Percentiles rank a stretch among this genome's conserved stretches.
phyloP scores from a whole-genome alignment of 2,797 vertebrate species.

The Gymnoscopelus braueri region DNA sequence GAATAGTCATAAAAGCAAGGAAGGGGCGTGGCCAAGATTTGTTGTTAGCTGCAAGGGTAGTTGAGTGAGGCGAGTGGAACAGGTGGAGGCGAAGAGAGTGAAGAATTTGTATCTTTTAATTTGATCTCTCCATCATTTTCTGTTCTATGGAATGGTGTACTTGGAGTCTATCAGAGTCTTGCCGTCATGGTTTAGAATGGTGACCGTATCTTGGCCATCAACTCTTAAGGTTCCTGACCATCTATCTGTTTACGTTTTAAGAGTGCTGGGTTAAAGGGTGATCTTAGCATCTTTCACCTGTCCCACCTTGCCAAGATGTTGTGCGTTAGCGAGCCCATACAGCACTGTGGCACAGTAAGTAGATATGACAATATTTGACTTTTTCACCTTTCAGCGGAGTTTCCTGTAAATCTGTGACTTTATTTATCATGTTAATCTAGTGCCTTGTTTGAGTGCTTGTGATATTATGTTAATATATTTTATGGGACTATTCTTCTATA shows the following conservation, averaged over 20 bases:
- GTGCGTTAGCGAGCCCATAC: conserved; percentile 82
- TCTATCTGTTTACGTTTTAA: conserved; percentile 59
- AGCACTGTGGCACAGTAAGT: conserved; percentile 90
- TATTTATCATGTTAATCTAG: background rate
- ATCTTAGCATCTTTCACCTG: conserved; percentile 35
- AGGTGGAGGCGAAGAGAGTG: conserved; percentile 54
- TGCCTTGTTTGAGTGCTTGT: background rate
- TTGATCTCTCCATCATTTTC: conserved; percentile 66
- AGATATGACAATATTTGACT: conserved; percentile 26
- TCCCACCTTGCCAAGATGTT: conserved; percentile 84
- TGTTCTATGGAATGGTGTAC: conserved; percentile 29
- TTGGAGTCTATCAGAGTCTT: conserved; percentile 4
- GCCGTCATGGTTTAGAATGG: conserved; percentile 11
- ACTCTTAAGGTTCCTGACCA: background rate
- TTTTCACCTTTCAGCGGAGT: background rate
- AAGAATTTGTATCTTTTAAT: conserved; percentile 15
- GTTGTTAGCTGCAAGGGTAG: conserved; percentile 90
- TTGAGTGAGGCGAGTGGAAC: conserved; percentile 76
- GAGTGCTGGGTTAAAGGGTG: conserved; percentile 65
- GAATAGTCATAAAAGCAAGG: conserved; percentile 91
- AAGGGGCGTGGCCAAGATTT: conserved; percentile 84
- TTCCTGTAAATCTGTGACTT: background rate
- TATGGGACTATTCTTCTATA: no score
- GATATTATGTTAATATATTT: background rate
- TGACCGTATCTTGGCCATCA: conserved; percentile 19